These are phyloP conservation scores for Junonia oenone DNA, from an alignment of 2,888 invertebrate genomes.

Conservation along the genomic window DNA sequence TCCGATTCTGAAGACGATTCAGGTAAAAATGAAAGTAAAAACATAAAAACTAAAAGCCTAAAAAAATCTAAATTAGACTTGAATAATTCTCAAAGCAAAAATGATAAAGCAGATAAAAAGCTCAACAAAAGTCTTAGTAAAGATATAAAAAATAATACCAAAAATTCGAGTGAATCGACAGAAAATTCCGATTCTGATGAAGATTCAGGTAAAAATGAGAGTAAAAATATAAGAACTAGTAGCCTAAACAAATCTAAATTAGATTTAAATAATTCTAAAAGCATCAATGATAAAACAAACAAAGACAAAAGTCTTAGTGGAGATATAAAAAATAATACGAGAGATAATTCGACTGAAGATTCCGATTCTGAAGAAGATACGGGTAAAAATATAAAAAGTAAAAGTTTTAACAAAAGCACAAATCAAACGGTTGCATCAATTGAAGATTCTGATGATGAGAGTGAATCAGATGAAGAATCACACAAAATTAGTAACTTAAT, in stretches of 20 bases:
- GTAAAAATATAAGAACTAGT: slow-evolving; percentile 23
- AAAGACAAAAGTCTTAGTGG: no score
- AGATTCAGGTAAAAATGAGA: not conserved
- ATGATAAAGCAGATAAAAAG: no score
- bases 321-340: no score
- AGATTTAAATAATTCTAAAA: no score
- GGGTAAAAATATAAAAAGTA: not conserved
- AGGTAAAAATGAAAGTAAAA: not conserved
- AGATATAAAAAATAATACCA: no score
- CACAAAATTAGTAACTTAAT: slow-evolving; percentile 41
- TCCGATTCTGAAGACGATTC: slow-evolving; percentile 1
- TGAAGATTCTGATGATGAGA: slow-evolving; percentile 21
- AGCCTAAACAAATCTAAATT: slow-evolving; percentile 29
- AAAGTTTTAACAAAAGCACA: not conserved
- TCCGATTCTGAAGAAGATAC: slow-evolving; percentile 1
- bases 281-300: no score
- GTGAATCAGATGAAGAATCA: slow-evolving; percentile 31
- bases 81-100: no score
- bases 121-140: no score
- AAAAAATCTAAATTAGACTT: no score
- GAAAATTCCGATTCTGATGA: not conserved
- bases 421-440: not conserved
- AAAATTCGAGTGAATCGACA: no score
- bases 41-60: slow-evolving; percentile 27
- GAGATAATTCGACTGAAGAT: not conserved